phyloP scores from a whole-genome alignment of 2,113 vertebrate genomes.

The Notarius lentiginosus region DNA sequence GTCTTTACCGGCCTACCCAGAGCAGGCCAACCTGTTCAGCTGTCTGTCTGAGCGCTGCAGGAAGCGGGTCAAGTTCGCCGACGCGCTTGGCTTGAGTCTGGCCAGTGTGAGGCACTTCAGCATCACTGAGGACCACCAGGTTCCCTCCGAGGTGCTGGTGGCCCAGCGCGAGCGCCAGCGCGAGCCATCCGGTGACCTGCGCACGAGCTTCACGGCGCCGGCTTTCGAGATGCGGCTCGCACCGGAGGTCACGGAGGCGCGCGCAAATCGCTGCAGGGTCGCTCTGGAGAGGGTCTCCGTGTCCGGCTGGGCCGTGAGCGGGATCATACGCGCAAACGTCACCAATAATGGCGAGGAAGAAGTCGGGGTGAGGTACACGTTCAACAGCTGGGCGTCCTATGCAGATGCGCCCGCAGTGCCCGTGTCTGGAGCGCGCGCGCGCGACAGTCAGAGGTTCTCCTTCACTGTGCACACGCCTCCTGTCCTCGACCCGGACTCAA shows the following conservation, averaged over 20 bases:
- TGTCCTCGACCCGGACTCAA: constrained; percentile 60
- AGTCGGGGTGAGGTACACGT: constrained; percentile 84
- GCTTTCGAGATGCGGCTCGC: constrained; percentile 47
- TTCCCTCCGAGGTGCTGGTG: constrained; percentile 78
- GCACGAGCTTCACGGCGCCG: constrained; percentile 48
- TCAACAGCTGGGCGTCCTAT: constrained; percentile 85
- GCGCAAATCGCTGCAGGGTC: constrained; percentile 68
- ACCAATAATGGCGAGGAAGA: constrained; percentile 52
- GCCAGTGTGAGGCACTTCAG: constrained; percentile 86
- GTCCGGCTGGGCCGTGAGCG: constrained; percentile 69
- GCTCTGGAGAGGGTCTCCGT: constrained; percentile 73
- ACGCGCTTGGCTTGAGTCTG: constrained; percentile 81
- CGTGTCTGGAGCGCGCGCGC: constrained; percentile 20
- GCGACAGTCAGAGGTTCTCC: constrained; percentile 65
- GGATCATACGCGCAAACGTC: constrained; percentile 70
- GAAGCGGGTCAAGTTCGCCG: constrained; percentile 89
- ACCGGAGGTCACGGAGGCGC: constrained; percentile 53
- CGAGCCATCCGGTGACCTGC: constrained; percentile 36
- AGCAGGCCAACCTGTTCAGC: constrained; percentile 57
- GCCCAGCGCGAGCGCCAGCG: constrained; percentile 52
- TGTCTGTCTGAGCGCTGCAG: constrained; percentile 60
- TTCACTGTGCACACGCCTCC: constrained; percentile 81
- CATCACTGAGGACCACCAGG: constrained; percentile 79
- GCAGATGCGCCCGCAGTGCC: constrained; percentile 74
- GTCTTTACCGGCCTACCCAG: constrained; percentile 66